Conservation (phyloP, 2,113 vertebrate genomes). For the Engystomops pustulosus region DNA sequence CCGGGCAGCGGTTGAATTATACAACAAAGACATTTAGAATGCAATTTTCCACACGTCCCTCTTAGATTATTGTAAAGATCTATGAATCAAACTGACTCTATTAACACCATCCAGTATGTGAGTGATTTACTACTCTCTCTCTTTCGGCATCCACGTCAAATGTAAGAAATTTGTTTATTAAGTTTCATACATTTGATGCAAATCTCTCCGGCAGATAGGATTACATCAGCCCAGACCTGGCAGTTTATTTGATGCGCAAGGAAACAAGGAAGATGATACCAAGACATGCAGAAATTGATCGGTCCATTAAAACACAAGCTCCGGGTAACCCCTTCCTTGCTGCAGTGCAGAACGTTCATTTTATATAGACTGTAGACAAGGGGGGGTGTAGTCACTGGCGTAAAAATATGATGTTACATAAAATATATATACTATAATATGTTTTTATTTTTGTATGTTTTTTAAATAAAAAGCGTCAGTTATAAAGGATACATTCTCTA, state of each 20-base stretch:
- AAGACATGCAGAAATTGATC: constrained; percentile 50
- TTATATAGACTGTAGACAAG: not conserved
- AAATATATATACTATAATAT: too few relatives aligned
- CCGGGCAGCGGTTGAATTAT: not conserved
- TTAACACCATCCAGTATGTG: constrained; percentile 54
- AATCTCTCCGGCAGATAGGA: constrained; percentile 53
- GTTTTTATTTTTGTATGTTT: not conserved
- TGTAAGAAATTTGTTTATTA: constrained; percentile 57
- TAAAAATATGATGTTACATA: too few relatives aligned
- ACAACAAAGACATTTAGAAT: constrained; percentile 49
- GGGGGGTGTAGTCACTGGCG: too few relatives aligned
- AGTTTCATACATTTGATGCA: constrained; percentile 53
- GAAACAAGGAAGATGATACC: constrained; percentile 44
- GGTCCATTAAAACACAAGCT: constrained; percentile 34
- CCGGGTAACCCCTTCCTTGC: constrained; percentile 40
- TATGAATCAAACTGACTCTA: constrained; percentile 56
- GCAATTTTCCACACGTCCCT: constrained; percentile 30
- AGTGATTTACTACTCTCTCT: constrained; percentile 52
- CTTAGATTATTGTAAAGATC: constrained; percentile 44
- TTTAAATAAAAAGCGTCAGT: not conserved
- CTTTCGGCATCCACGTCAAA: constrained; percentile 46
- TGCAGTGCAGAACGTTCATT: not conserved
- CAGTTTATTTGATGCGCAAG: constrained; percentile 54
- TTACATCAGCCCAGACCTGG: constrained; percentile 51
- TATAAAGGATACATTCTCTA: not conserved